Conservation (phyloP, 2,797 vertebrate genomes). For the Lithobates pipiens region DNA sequence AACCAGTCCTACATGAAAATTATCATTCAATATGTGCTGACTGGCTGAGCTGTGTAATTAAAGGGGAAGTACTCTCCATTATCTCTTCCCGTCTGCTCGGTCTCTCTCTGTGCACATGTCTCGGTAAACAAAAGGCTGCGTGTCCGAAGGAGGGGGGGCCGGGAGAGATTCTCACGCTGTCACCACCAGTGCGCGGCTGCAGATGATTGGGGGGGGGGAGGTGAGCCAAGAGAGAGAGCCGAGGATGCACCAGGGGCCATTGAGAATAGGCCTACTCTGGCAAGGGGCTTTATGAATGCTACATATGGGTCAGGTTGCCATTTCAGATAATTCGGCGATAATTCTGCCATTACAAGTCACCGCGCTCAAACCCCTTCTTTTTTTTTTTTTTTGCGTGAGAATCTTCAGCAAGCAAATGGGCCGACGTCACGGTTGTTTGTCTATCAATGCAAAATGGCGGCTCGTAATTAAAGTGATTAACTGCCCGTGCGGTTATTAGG, state of each 20-base stretch:
- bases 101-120: conserved; percentile 47
- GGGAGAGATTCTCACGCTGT: conserved; percentile 58
- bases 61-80: conserved; percentile 51
- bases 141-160: conserved; percentile 23
- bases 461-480: too few species aligned
- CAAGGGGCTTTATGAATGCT: conserved; percentile 41
- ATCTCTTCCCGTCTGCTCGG: conserved; percentile 47
- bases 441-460: background rate
- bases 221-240: background rate
- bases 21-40: conserved; percentile 50
- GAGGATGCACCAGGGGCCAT: conserved; percentile 9
- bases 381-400: conserved; percentile 12
- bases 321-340: conserved; percentile 38
- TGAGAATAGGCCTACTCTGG: conserved; percentile 42
- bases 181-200: conserved; percentile 26
- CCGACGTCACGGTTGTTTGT: background rate
- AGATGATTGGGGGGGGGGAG: conserved; percentile 49
- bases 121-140: conserved; percentile 41
- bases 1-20: conserved; percentile 42
- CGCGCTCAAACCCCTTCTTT: background rate
- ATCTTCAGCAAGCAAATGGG: conserved; percentile 6
- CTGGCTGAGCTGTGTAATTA: conserved; percentile 54
- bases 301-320: conserved; percentile 52
- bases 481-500: background rate
- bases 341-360: conserved; percentile 37